A percentile compares a stretch with the other conserved stretches of the same genome.
Evolutionary conservation across 2,797 vertebrate species (phyloP).

Genomic region (Sardinella longiceps): DNA sequence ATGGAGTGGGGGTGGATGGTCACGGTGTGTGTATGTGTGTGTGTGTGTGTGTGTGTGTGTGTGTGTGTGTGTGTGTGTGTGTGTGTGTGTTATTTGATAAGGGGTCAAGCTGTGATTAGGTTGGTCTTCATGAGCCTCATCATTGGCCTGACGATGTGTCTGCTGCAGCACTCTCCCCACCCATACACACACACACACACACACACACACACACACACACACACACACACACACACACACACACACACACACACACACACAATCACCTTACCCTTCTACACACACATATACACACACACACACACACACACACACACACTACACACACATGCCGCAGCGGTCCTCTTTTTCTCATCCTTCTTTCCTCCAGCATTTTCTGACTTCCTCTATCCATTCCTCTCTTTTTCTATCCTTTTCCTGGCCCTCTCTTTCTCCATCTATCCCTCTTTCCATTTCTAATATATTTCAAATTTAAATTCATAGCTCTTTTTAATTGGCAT

Average conservation of each 20-base stretch:
- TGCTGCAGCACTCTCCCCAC: constrained; percentile 58
- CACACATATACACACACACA: constrained; percentile 43
- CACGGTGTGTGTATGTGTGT: background rate
- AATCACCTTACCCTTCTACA: background rate
- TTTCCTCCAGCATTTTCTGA: background rate
- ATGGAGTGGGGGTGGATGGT: background rate
- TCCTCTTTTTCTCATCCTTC: background rate
- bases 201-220: constrained; percentile 41
- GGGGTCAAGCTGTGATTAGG: constrained; percentile 38
- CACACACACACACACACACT: background rate
- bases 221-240: constrained; percentile 36
- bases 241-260: constrained; percentile 46
- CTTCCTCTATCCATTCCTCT: background rate
- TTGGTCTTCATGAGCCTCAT: constrained; percentile 50
- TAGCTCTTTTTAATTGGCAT: too few relatives aligned
- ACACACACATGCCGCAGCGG: constrained; percentile 5
- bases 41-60: constrained; percentile 5
- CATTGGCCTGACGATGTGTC: constrained; percentile 68
- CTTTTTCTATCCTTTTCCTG: background rate
- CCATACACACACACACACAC: constrained; percentile 38
- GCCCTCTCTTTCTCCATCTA: background rate
- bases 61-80: background rate
- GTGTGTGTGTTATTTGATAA: constrained; percentile 28
- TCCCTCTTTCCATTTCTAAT: background rate
- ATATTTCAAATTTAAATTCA: too few relatives aligned